Evolutionary conservation across 2,888 invertebrate species (phyloP), one percentile per base, ranked within the genome.

Genomic region (Coelopa pilipes): DNA sequence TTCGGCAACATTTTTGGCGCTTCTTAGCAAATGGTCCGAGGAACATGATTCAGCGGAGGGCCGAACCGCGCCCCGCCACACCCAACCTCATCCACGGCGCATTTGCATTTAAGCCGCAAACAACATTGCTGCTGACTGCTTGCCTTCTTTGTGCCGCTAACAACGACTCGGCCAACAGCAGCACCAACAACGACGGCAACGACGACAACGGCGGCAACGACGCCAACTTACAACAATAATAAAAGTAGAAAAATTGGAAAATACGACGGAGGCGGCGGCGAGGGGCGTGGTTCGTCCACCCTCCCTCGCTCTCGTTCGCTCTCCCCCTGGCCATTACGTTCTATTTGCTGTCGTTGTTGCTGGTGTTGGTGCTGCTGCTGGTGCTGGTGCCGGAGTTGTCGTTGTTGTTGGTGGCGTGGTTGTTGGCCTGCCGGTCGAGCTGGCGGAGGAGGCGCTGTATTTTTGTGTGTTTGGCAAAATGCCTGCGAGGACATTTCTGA

Each of bases 401-500:
- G 47, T 69, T 17, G 19, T 57, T 67, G 34, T 34, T 19, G 4
- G 5, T 19, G 53, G 24, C 34, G 12, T 55, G 50, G 24, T 12
- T 34, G 15, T 12, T 49, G n/a, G n/a, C 34, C 4, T 34, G 4
- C 34, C 7, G 34, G 34, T 34, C 7, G 34, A 24, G 21, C 34
- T 49, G 15, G 19, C 53, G 50, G 15, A 55, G 70, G 17, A 7
- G 69, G 47, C 55, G 53, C 45, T 55, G 24, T 68, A 69, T 69
- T 69, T 45, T 60, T 70, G 60, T 46, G 49, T 49, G 34, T 60
- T 59, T 70, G 70, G 70, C 70, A 60, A 70, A 60, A 70, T 70
- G 70, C 70, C 70, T 70, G 70, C 70, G 60, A 70, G 70, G 70
- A 70, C 70, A 60, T 70, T 46, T 59, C 70, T 19, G 70, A 59